Base-by-base conservation (phyloP, 2,797 vertebrate genomes). In the Hippopotamyrus pictus region DNA sequence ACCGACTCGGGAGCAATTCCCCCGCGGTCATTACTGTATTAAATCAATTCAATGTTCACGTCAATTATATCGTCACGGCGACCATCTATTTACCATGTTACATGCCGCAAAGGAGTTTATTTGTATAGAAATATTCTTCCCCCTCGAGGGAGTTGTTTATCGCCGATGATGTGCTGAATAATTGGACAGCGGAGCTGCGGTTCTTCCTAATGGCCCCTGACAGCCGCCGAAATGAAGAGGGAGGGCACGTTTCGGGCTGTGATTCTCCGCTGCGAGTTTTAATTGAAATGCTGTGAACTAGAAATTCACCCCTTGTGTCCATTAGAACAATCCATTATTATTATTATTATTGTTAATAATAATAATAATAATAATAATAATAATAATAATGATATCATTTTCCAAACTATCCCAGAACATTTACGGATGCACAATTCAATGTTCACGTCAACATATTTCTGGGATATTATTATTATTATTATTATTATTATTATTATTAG, bases 71-170 rank as follows among this genome's bases (percentile, higher is more conserved):
- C 65, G 82, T 89, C 88, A 89, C 22, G 44, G 25, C 44, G 83
- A 65, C 88, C 44, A 14, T 89, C 88, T 41, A 86, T 86, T 89
- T 89, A 89, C 76, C 76, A 44, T 82, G 73, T 84, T 65, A 50
- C 83, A 48, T 86, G 8, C 12, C 25, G 3, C 11, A 82, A 57
- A 69, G 46, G 14, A 14, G 82, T 57, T 89, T 85, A 89, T 41
- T 69, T 65, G 48, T 65, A 37, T n/a, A 50, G 88, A 89, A 86
- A 89, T 69, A 85, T 89, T 84, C 51, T 59, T n/a, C 83, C 51
- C 53, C 65, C 69, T 44, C 17, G 25, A 82, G 73, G 19, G 54
- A 48, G 48, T 85, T 65, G 57, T 86, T 86, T 48, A 86, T 89
- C 69, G 29, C 44, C 48, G 84, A 65, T 89, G 79, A 89, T 65